Percentiles rank a stretch among this genome's conserved stretches.
Conservation (phyloP, 2,113 vertebrate genomes). For the Phyllopteryx taeniolatus region DNA sequence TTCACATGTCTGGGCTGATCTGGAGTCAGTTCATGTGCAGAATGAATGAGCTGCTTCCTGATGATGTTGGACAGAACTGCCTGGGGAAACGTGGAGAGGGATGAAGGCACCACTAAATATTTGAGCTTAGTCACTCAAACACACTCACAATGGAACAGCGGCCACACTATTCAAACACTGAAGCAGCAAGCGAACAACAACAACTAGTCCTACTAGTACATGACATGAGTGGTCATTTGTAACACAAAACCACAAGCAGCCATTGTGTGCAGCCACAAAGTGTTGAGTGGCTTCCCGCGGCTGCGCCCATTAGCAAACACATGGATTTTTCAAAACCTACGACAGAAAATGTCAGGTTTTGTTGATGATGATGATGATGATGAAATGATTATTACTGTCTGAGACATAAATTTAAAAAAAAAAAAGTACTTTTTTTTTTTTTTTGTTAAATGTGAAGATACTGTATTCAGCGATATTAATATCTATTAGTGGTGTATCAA, state of each 20-base stretch:
- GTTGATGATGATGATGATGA: too few species aligned
- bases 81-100: neutral
- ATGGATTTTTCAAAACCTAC: neutral
- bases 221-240: neutral
- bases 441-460: too few species aligned
- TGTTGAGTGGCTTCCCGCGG: neutral
- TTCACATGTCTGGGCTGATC: neutral
- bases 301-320: neutral
- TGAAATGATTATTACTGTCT: neutral
- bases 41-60: neutral
- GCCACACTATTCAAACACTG: neutral
- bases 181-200: neutral
- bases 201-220: neutral
- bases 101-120: constrained; percentile 7
- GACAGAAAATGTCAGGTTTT: neutral
- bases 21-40: neutral
- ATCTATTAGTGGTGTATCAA: neutral
- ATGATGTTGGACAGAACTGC: neutral
- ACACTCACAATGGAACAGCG: constrained; percentile 2
- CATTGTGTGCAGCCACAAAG: constrained; percentile 3
- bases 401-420: neutral
- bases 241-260: constrained; percentile 6
- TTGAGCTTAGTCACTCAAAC: neutral
- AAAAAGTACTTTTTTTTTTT: neutral
- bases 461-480: neutral